These are phyloP conservation scores for Scaptomyza flava DNA, from an alignment of 2,888 invertebrate genomes.

Conservation along the genomic window DNA sequence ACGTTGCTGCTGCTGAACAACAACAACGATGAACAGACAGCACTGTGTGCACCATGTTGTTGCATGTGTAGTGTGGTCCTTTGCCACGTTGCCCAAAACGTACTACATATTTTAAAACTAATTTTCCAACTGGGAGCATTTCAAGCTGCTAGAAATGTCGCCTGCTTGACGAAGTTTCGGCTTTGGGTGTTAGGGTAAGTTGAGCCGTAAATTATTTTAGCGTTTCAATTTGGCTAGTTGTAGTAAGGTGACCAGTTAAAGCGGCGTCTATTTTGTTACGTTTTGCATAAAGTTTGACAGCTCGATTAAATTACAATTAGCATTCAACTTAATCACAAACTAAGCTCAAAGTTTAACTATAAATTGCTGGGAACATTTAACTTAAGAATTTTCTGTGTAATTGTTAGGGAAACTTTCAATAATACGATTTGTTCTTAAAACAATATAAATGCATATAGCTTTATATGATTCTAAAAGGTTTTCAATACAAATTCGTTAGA, in stretches of 20 bases:
- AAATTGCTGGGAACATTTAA: too few species aligned
- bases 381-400: not conserved
- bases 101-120: slow-evolving; percentile 74
- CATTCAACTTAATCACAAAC: slow-evolving; percentile 2
- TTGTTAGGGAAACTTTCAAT: not conserved
- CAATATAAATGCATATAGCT: too few species aligned
- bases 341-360: too few species aligned
- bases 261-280: not conserved
- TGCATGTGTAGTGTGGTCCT: slow-evolving; percentile 22
- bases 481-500: not conserved
- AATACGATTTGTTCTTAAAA: not conserved
- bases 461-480: not conserved
- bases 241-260: slow-evolving; percentile 45
- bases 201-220: slow-evolving; percentile 77
- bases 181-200: slow-evolving; percentile 27
- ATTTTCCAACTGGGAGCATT: slow-evolving; percentile 79
- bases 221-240: slow-evolving; percentile 62
- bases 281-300: slow-evolving; percentile 37
- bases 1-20: slow-evolving; percentile 22
- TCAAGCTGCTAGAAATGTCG: slow-evolving; percentile 29
- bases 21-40: slow-evolving; percentile 1
- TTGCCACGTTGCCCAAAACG: slow-evolving; percentile 23
- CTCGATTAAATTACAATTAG: slow-evolving; percentile 42
- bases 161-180: slow-evolving; percentile 11
- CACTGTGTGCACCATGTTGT: slow-evolving; percentile 1